Percentiles rank a stretch among this genome's conserved stretches.
phyloP scores from a whole-genome alignment of 2,797 vertebrate genomes.

The Sciaenops ocellatus region DNA sequence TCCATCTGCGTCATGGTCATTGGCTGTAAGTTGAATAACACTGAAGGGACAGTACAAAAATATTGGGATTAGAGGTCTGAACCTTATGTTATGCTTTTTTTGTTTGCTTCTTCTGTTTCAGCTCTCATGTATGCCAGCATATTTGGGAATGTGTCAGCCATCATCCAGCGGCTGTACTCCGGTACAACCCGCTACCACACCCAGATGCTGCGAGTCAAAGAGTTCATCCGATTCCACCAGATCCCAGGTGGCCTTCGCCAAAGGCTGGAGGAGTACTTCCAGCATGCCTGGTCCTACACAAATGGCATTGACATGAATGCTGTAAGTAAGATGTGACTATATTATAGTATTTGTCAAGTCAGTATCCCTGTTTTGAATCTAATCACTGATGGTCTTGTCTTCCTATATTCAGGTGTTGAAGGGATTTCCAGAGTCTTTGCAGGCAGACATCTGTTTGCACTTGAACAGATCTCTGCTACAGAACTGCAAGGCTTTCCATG shows the following conservation, averaged over 20 bases:
- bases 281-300: slow-evolving; percentile 98
- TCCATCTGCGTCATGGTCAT: slow-evolving; percentile 99
- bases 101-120: slow-evolving; percentile 62
- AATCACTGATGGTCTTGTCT: not conserved
- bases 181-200: slow-evolving; percentile 97
- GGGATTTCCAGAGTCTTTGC: slow-evolving; percentile 96
- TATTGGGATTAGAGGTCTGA: not conserved
- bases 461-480: slow-evolving; percentile 94
- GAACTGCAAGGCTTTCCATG: slow-evolving; percentile 94
- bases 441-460: slow-evolving; percentile 97
- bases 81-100: not conserved
- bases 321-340: slow-evolving; percentile 80
- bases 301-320: slow-evolving; percentile 98
- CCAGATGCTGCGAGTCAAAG: slow-evolving; percentile 96
- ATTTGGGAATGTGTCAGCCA: slow-evolving; percentile 98
- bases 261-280: slow-evolving; percentile 96
- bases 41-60: not conserved
- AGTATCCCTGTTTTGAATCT: not conserved
- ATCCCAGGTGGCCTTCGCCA: slow-evolving; percentile 93
- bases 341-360: not conserved
- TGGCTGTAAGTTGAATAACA: slow-evolving; percentile 91
- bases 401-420: slow-evolving; percentile 90
- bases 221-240: slow-evolving; percentile 99
- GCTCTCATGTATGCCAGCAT: slow-evolving; percentile 99
- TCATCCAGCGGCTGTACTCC: slow-evolving; percentile 97